Evolutionary conservation across 2,797 vertebrate genomes (phyloP), one percentile per base, ranked within the genome.

Genomic region (Chaetophractus vellerosus): DNA sequence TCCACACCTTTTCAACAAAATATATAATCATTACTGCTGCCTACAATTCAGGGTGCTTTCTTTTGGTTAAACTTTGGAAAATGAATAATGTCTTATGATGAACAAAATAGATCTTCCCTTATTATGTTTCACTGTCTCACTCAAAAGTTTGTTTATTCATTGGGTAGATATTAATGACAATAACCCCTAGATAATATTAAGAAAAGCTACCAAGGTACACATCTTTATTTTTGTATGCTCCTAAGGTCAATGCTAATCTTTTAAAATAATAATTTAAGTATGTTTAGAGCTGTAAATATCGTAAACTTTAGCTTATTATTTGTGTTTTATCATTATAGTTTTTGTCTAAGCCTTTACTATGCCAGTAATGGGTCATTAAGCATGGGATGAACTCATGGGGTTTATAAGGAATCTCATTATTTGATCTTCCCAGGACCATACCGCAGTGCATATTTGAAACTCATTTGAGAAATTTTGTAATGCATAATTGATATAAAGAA

Each of bases 181-280:
- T 74, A 12, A 33, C 12, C n/a, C 11, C 11, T 64, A 78, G 18
- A 76, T 87, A 93, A 80, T 45, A 69, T 41, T 68, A 79, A 61
- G 31, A 76, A 93, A 86, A 86, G 12, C 71, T 74, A 92, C 61
- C 74, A 68, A 52, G 1, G 55, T 64, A 45, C 28, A 31, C 6
- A 38, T 50, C 26, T 83, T 86, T 31, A 91, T 1, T 76, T 5
- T 52, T 84, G 19, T 79, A 5, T 83, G 57, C 14, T 11, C 79
- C 1, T 90, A 78, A 93, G 57, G 57, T 79, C 88, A 95, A 18
- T 90, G 5, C 66, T 68, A 90, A 50, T 55, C 76, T 92, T 92
- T 91, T 57, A 57, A 83, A 93, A 87, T 95, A 79, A 90, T 63
- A 15, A 33, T 90, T 64, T 78, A 86, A 86, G 48, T 75, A 88